Conservation (phyloP, 2,888 invertebrate genomes). For the Chironomus riparius region DNA sequence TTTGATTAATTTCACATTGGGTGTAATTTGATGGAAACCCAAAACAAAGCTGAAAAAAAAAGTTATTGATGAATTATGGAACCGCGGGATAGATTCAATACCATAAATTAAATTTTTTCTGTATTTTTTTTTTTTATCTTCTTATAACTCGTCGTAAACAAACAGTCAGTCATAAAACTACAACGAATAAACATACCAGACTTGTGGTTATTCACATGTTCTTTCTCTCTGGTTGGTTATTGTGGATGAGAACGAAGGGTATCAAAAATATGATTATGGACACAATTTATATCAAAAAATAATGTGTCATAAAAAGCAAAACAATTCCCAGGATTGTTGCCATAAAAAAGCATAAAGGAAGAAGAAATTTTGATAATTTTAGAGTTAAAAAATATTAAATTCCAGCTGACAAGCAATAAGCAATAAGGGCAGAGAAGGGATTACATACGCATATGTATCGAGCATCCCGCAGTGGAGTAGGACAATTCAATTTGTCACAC, state of each 20-base stretch:
- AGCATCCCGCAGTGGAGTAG: constrained; percentile 8
- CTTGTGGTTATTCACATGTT: constrained; percentile 8
- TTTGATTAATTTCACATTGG: not conserved
- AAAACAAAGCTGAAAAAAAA: constrained; percentile 18
- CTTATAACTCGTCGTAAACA: constrained; percentile 24
- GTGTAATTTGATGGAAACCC: constrained; percentile 21
- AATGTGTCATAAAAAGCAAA: constrained; percentile 11
- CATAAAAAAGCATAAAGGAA: not conserved
- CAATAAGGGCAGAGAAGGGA: not conserved
- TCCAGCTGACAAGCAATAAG: not conserved
- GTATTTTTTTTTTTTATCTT: not conserved
- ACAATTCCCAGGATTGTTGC: constrained; percentile 7
- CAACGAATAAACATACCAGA: constrained; percentile 3
- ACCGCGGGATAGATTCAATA: constrained; percentile 21
- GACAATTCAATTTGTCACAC: constrained; percentile 26
- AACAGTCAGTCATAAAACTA: constrained; percentile 27
- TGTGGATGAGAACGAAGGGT: not conserved
- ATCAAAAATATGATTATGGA: constrained; percentile 19
- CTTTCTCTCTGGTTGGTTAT: not conserved
- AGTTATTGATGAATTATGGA: constrained; percentile 27
- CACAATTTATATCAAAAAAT: not conserved
- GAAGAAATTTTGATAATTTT: not conserved
- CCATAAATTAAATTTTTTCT: constrained; percentile 22
- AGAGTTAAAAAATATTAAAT: not conserved
- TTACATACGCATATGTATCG: not conserved